Conservation (phyloP, 2,113 vertebrate species). For the Dipodomys ordii region DNA sequence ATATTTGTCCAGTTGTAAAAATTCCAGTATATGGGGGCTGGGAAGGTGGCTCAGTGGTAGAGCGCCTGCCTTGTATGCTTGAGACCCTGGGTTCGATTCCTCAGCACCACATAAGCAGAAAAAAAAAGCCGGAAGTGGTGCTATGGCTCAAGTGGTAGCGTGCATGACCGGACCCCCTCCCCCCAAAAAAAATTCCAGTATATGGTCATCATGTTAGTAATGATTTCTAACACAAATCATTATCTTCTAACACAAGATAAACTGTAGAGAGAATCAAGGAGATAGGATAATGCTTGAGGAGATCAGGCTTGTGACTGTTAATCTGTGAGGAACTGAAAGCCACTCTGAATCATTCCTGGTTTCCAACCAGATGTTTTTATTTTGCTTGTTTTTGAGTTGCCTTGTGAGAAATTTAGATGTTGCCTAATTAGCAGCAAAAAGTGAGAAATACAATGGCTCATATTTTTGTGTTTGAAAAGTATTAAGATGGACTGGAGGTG, state of each 20-base stretch:
- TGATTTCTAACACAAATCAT: neutral
- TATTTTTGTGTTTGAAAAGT: neutral
- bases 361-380: slow-evolving; percentile 58
- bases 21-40: neutral
- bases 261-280: slow-evolving; percentile 4
- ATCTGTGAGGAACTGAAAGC: neutral
- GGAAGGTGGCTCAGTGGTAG: too few species aligned
- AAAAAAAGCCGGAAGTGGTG: too few species aligned
- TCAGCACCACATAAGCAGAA: too few species aligned
- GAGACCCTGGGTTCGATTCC: too few species aligned
- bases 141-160: too few species aligned
- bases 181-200: neutral
- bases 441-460: neutral
- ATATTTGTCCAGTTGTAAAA: slow-evolving; percentile 43
- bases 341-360: slow-evolving; percentile 14
- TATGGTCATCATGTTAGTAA: neutral
- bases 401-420: slow-evolving; percentile 7
- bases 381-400: slow-evolving; percentile 56
- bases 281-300: neutral
- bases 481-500: too few species aligned
- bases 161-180: too few species aligned
- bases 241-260: too few species aligned
- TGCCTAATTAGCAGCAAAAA: neutral
- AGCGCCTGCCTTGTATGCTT: too few species aligned
- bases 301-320: neutral